phyloP scores from a whole-genome alignment of 2,113 vertebrate species.

The Eurystomus gularis region DNA sequence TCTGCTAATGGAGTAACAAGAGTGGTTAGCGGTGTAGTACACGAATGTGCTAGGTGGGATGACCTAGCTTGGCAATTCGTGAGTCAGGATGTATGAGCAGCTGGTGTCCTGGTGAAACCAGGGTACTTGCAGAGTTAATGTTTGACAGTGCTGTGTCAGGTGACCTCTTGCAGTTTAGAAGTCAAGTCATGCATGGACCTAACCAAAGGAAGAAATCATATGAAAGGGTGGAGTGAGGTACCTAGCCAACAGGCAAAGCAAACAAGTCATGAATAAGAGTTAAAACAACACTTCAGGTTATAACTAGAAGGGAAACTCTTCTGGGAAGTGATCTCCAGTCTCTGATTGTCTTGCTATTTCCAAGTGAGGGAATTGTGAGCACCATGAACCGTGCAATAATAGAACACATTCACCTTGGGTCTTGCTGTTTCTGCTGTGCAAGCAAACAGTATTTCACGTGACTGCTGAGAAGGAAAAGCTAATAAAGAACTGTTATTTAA shows the following conservation, averaged over 20 bases:
- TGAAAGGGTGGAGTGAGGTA: constrained; percentile 1
- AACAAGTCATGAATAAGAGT: constrained; percentile 10
- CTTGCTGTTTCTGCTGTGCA: constrained; percentile 11
- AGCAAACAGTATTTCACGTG: constrained; percentile 19
- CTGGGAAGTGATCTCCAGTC: not conserved
- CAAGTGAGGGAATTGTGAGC: not conserved
- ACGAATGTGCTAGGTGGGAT: not conserved
- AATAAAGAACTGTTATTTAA: constrained; percentile 38
- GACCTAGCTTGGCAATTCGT: not conserved
- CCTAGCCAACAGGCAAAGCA: constrained; percentile 3
- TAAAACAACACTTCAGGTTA: constrained; percentile 15
- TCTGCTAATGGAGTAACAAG: not conserved
- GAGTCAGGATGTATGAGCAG: not conserved
- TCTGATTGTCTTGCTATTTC: not conserved
- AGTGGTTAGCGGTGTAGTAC: not conserved
- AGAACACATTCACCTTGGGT: constrained; percentile 4
- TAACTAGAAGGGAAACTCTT: not conserved
- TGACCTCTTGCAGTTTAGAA: not conserved
- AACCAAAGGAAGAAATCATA: constrained; percentile 36
- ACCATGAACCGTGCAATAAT: not conserved
- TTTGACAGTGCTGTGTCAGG: constrained; percentile 18
- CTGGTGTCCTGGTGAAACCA: not conserved
- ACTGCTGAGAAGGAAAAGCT: constrained; percentile 37
- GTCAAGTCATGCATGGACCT: constrained; percentile 30
- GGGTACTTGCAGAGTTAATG: constrained; percentile 16